phyloP scores from a whole-genome alignment of 1,140 invertebrate species.

The Drosophila insularis region DNA sequence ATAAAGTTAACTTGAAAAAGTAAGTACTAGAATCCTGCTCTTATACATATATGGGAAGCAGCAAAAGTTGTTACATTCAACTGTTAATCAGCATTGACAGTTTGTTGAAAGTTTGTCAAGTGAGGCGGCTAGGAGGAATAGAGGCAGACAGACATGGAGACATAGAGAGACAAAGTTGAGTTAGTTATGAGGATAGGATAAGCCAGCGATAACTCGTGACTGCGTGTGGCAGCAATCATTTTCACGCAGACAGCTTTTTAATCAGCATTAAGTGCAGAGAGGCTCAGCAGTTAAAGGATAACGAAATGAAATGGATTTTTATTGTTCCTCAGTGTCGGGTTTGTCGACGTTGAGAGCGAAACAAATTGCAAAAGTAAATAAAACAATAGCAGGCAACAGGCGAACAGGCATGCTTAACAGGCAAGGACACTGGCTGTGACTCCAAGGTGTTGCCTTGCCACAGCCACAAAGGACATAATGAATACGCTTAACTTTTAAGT shows the following conservation, averaged over 20 bases:
- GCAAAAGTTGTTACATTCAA: slow-evolving; percentile 12
- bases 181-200: slow-evolving; percentile 44
- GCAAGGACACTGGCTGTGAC: not conserved
- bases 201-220: slow-evolving; percentile 22
- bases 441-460: slow-evolving; percentile 40
- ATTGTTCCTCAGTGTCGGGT: slow-evolving; percentile 55
- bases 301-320: slow-evolving; percentile 68
- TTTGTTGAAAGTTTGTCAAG: slow-evolving; percentile 65
- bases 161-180: slow-evolving; percentile 25
- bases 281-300: slow-evolving; percentile 37
- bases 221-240: slow-evolving; percentile 24
- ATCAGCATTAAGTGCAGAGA: slow-evolving; percentile 65
- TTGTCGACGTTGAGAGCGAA: slow-evolving; percentile 20
- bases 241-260: slow-evolving; percentile 49
- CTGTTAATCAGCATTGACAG: slow-evolving; percentile 71
- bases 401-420: not conserved
- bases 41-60: not conserved
- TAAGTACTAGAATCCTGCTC: slow-evolving; percentile 5
- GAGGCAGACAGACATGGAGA: not conserved
- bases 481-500: slow-evolving; percentile 80
- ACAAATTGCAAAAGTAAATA: slow-evolving; percentile 78
- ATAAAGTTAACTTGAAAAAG: slow-evolving; percentile 10
- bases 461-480: slow-evolving; percentile 74
- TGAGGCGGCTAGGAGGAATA: not conserved
- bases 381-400: slow-evolving; percentile 59